Evolutionary conservation across 2,797 vertebrate genomes (phyloP).

Genomic region (Eptatretus atami): DNA sequence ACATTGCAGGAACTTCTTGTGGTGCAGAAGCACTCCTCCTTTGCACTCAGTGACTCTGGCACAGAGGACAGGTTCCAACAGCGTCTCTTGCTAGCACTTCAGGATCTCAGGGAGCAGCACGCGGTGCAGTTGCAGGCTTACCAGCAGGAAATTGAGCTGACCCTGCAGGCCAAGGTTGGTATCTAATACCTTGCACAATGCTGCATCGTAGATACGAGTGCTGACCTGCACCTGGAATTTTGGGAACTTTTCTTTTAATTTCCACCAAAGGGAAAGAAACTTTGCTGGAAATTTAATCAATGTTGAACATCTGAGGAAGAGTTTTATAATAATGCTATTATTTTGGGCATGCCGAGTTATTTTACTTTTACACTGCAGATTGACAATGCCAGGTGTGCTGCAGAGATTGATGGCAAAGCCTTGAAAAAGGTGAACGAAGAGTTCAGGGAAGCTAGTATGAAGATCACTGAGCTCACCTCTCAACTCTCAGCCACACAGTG

Average conservation of each 20-base stretch:
- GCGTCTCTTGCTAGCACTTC: conserved; percentile 32
- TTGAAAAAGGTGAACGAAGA: conserved; percentile 32
- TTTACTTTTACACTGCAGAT: conserved; percentile 18
- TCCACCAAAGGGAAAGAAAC: too few relatives aligned
- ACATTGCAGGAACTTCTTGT: neutral
- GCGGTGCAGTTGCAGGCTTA: conserved; percentile 35
- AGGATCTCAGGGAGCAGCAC: conserved; percentile 37
- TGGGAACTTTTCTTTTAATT: too few relatives aligned
- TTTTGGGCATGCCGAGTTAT: too few relatives aligned
- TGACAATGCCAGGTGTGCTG: conserved; percentile 30
- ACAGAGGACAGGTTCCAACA: conserved; percentile 16
- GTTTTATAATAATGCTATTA: too few relatives aligned
- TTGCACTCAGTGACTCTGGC: neutral
- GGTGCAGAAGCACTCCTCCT: conserved; percentile 2
- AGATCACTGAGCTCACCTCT: conserved; percentile 29
- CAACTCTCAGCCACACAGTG: conserved; percentile 38
- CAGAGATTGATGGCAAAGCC: conserved; percentile 34
- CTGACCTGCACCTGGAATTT: too few relatives aligned
- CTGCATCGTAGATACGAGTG: too few relatives aligned
- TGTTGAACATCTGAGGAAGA: too few relatives aligned
- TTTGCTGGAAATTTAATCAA: too few relatives aligned
- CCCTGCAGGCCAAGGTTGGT: conserved; percentile 31
- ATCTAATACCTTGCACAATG: neutral
- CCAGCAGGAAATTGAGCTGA: conserved; percentile 36
- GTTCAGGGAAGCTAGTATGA: conserved; percentile 28